Percentiles rank a stretch among this genome's conserved stretches.
phyloP scores from a whole-genome alignment of 2,113 vertebrate genomes.

The Ictalurus furcatus region DNA sequence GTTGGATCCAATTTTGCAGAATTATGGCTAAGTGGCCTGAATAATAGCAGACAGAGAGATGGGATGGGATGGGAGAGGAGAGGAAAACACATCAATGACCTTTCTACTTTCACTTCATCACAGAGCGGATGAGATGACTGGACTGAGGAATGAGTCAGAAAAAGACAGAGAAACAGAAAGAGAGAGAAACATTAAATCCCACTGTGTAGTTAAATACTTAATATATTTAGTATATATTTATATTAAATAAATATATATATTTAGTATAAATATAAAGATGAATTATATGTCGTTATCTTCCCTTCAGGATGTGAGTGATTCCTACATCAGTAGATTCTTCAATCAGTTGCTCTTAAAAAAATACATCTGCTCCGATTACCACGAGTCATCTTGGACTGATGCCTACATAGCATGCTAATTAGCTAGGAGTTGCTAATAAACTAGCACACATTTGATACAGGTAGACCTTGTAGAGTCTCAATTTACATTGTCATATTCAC shows the following conservation, averaged over 20 bases:
- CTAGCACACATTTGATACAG: too few relatives aligned
- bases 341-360: not conserved
- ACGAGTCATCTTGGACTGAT: not conserved
- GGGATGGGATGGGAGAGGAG: not conserved
- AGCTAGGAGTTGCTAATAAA: too few relatives aligned
- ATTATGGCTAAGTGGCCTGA: conserved; percentile 6
- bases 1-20: not conserved
- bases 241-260: not conserved
- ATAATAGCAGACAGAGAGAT: conserved; percentile 31
- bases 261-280: not conserved
- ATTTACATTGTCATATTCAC: too few relatives aligned
- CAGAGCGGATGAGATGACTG: not conserved
- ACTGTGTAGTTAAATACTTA: not conserved
- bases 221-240: not conserved
- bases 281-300: not conserved
- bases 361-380: not conserved
- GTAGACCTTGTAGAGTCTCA: too few relatives aligned
- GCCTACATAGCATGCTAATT: not conserved
- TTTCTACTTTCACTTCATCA: not conserved
- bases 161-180: conserved; percentile 5
- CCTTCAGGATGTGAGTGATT: not conserved
- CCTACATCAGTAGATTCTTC: not conserved
- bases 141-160: not conserved
- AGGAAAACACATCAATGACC: conserved; percentile 7
- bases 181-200: not conserved